Conservation (phyloP, 2,888 invertebrate genomes). For the Parasteatoda lunata region DNA sequence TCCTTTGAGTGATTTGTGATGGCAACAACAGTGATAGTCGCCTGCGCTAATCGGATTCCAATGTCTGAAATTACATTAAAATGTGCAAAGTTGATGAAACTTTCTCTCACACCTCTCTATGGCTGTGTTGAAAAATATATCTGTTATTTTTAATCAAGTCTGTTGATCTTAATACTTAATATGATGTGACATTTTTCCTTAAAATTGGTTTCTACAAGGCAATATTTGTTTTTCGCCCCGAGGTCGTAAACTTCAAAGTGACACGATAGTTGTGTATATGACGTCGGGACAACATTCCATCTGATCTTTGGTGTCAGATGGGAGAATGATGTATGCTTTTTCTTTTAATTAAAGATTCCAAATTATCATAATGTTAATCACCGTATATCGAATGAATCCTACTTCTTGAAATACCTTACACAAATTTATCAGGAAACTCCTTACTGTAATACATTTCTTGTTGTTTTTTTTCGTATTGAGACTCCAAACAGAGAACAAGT, state of each 20-base stretch:
- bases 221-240: conserved; percentile 68
- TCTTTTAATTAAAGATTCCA: too few relatives aligned
- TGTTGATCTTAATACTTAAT: neutral
- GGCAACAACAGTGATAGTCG: conserved; percentile 53
- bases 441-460: neutral
- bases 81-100: neutral
- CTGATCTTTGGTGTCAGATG: conserved; percentile 48
- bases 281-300: conserved; percentile 66
- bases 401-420: neutral
- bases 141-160: neutral
- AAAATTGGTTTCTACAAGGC: conserved; percentile 17
- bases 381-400: too few relatives aligned
- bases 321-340: conserved; percentile 16
- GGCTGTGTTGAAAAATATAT: neutral
- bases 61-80: conserved; percentile 4
- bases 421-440: neutral
- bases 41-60: conserved; percentile 59
- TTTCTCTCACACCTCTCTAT: neutral
- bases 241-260: conserved; percentile 66
- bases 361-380: too few relatives aligned
- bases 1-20: neutral
- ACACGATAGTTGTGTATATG: conserved; percentile 66
- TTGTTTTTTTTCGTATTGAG: too few relatives aligned
- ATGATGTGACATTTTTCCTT: conserved; percentile 9
- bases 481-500: too few relatives aligned